Conservation (phyloP, 2,113 vertebrate genomes). For the Chloebia gouldiae region DNA sequence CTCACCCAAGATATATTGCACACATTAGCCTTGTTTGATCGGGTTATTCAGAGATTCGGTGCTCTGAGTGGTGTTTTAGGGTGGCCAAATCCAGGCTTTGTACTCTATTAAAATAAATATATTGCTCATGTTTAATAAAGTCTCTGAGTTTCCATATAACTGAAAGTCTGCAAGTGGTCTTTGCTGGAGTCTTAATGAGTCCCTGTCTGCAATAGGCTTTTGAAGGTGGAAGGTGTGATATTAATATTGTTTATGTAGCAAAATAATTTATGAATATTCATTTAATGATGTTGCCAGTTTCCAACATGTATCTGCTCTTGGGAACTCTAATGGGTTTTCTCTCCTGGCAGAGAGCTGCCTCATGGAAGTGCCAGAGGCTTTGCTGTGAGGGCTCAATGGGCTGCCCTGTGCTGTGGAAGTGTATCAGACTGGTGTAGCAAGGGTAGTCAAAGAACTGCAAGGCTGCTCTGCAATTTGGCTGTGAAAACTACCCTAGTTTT, state of each 20-base stretch:
- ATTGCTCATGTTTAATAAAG: conserved; percentile 48
- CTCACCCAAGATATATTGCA: conserved; percentile 59
- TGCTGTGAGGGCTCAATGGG: rapidly evolving
- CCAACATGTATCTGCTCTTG: neutral
- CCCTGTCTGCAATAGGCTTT: neutral
- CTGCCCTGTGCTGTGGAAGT: neutral
- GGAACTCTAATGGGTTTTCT: neutral
- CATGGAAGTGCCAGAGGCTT: neutral
- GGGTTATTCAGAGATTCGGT: neutral
- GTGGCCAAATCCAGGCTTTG: conserved; percentile 58
- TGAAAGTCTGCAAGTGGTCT: neutral
- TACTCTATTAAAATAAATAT: conserved; percentile 55
- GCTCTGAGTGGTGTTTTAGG: conserved; percentile 1
- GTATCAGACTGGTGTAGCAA: neutral
- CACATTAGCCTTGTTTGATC: conserved; percentile 62
- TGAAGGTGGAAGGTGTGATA: conserved; percentile 49
- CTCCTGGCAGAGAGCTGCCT: neutral
- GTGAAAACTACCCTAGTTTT: neutral
- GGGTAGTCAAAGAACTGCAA: neutral
- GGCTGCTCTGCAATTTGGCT: neutral
- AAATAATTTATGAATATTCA: conserved; percentile 58
- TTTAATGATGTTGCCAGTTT: neutral
- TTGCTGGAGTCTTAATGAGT: conserved; percentile 19
- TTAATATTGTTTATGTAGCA: neutral
- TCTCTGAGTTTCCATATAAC: neutral